phyloP scores from a whole-genome alignment of 2,113 vertebrate species.

The Triplophysa tibetana region DNA sequence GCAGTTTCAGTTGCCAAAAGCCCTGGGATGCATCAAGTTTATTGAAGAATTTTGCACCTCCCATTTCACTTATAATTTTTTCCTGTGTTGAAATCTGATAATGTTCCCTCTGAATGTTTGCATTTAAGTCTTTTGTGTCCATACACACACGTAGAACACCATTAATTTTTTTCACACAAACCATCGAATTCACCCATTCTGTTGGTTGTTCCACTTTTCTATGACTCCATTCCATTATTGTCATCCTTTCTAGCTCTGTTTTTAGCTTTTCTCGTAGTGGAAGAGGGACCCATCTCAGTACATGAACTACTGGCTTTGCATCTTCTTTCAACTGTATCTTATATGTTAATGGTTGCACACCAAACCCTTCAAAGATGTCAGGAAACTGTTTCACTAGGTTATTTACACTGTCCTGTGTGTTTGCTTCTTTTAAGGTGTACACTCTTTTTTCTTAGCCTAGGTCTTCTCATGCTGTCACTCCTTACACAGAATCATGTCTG shows the following conservation, averaged over 20 bases:
- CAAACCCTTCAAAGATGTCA: too few species aligned
- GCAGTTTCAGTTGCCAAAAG: constrained; percentile 50
- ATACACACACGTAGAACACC: constrained; percentile 16
- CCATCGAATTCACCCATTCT: constrained; percentile 29
- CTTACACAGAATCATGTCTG: too few species aligned
- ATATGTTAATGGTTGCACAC: too few species aligned
- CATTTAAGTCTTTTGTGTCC: constrained; percentile 23
- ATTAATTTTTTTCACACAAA: constrained; percentile 21
- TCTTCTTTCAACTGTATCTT: too few species aligned
- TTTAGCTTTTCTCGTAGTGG: neutral
- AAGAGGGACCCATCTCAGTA: neutral
- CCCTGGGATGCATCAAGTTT: constrained; percentile 47
- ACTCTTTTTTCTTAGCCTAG: too few species aligned
- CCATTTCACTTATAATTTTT: neutral
- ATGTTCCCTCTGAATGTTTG: neutral
- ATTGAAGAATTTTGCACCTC: constrained; percentile 13
- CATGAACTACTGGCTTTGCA: too few species aligned
- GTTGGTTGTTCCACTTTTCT: constrained; percentile 20
- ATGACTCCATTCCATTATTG: constrained; percentile 26
- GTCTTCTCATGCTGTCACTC: too few species aligned
- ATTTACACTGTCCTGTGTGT: too few species aligned
- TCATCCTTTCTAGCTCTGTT: constrained; percentile 37
- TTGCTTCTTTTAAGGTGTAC: too few species aligned
- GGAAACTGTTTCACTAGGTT: too few species aligned
- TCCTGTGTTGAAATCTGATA: neutral